These are phyloP conservation scores for Bubalus kerabau DNA, from an alignment of 2,113 vertebrate genomes.

Conservation along the genomic window DNA sequence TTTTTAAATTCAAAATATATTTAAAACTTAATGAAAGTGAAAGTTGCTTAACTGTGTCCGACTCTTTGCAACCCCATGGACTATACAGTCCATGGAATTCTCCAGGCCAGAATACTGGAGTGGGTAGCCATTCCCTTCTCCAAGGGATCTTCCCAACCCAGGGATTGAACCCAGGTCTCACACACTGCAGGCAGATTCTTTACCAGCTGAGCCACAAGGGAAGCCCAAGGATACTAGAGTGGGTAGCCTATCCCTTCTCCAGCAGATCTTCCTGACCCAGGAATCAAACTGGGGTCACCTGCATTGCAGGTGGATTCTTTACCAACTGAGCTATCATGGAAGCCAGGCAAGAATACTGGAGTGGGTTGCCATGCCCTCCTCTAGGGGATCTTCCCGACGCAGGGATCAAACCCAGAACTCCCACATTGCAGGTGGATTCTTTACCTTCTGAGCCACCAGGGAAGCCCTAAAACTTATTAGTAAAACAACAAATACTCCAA, in stretches of 20 bases:
- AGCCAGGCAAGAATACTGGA: neutral
- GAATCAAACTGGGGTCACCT: rapidly evolving
- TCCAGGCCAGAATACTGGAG: neutral
- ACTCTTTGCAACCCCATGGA: neutral
- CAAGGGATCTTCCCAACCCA: neutral
- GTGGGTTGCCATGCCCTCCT: neutral
- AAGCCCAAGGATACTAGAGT: neutral
- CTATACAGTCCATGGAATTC: neutral
- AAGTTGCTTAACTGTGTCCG: neutral
- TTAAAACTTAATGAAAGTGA: neutral
- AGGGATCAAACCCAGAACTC: neutral
- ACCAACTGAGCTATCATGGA: neutral
- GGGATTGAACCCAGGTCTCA: neutral
- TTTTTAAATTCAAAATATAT: neutral
- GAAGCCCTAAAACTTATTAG: neutral
- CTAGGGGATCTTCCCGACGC: neutral
- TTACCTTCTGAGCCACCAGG: neutral
- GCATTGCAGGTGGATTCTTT: neutral
- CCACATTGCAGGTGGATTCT: neutral
- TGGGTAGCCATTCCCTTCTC: neutral
- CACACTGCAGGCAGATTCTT: neutral
- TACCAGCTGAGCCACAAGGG: neutral
- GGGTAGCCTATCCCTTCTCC: neutral
- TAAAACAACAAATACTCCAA: neutral
- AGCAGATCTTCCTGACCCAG: neutral